Evolutionary conservation across 2,888 invertebrate species (phyloP).

Genomic region (Mythimna lalbum): DNA sequence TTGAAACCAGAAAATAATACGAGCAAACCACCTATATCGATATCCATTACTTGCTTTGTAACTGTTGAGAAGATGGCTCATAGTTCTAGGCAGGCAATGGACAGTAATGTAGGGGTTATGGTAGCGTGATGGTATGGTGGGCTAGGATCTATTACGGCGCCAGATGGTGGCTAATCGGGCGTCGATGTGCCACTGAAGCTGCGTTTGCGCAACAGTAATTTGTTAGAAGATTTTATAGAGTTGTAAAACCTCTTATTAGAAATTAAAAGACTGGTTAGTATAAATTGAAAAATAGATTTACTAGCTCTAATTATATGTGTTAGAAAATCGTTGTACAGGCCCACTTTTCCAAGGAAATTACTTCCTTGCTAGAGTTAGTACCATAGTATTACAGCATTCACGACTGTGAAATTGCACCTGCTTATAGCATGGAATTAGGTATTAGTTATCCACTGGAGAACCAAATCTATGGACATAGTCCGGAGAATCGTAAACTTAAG

Average conservation of each 20-base stretch:
- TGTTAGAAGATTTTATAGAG: slow-evolving; percentile 65
- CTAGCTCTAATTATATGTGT: background rate
- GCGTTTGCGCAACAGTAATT: slow-evolving; percentile 74
- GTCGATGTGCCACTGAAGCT: slow-evolving; percentile 72
- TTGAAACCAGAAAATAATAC: slow-evolving; percentile 28
- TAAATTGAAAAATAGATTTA: background rate
- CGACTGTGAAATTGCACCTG: background rate
- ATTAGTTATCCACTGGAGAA: background rate
- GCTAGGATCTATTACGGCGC: slow-evolving; percentile 64
- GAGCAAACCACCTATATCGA: background rate
- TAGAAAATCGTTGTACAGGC: too few species aligned
- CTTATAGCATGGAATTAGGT: background rate
- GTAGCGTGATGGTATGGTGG: slow-evolving; percentile 27
- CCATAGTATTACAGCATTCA: background rate
- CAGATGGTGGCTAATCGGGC: slow-evolving; percentile 77
- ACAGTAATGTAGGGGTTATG: slow-evolving; percentile 19
- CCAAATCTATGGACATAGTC: too few species aligned
- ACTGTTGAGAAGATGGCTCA: background rate
- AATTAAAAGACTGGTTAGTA: background rate
- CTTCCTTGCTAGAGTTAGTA: background rate
- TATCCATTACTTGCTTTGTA: slow-evolving; percentile 32
- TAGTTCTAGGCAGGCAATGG: slow-evolving; percentile 38
- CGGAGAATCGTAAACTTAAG: too few species aligned
- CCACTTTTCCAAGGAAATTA: background rate
- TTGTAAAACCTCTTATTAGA: slow-evolving; percentile 42